These are phyloP conservation scores for Pangasius sanitwongsei DNA, from an alignment of 2,797 vertebrate genomes.

Conservation along the genomic window DNA sequence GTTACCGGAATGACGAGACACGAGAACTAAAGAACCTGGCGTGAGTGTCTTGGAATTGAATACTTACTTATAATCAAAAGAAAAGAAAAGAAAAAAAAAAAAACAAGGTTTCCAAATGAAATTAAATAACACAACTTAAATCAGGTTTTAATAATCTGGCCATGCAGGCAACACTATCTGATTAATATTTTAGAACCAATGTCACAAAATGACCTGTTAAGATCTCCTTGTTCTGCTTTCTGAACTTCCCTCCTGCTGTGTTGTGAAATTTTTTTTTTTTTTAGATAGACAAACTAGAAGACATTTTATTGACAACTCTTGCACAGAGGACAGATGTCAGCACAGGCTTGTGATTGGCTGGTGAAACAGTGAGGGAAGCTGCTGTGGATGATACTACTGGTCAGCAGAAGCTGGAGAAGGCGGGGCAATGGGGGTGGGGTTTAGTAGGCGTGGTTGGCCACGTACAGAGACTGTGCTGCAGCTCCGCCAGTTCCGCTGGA, in stretches of 20 bases:
- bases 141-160: slow-evolving; percentile 21
- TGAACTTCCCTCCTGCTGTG: neutral
- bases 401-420: slow-evolving; percentile 65
- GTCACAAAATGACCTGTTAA: slow-evolving; percentile 23
- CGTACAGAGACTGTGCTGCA: slow-evolving; percentile 86
- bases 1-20: slow-evolving; percentile 7
- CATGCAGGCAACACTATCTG: slow-evolving; percentile 40
- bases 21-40: neutral
- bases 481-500: slow-evolving; percentile 73
- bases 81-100: neutral
- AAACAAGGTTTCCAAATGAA: neutral
- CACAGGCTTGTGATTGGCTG: slow-evolving; percentile 74
- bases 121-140: neutral
- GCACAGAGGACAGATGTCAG: slow-evolving; percentile 79
- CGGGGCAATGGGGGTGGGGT: slow-evolving; percentile 45
- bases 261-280: slow-evolving; percentile 59
- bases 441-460: slow-evolving; percentile 96
- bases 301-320: slow-evolving; percentile 62
- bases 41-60: neutral
- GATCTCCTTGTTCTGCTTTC: neutral
- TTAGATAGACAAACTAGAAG: slow-evolving; percentile 66
- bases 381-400: slow-evolving; percentile 75
- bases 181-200: neutral
- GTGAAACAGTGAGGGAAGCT: slow-evolving; percentile 67
- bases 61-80: neutral